phyloP scores from a whole-genome alignment of 2,113 vertebrate genomes.

The Boulengeromyrus knoepffleri region DNA sequence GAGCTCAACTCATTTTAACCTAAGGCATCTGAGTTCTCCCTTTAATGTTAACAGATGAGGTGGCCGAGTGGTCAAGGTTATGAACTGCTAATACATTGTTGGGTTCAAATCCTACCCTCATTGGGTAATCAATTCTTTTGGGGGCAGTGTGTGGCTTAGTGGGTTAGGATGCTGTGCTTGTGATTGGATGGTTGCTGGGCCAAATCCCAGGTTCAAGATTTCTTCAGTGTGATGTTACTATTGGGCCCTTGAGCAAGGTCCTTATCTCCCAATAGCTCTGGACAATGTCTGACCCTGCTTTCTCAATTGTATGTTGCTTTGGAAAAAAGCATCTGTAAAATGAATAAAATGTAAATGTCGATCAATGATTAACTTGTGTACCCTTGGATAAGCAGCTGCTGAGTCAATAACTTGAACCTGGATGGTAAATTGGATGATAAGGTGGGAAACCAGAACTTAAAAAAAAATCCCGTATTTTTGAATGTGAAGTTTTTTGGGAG shows the following conservation, averaged over 20 bases:
- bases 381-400: constrained; percentile 9
- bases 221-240: neutral
- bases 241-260: neutral
- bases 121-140: neutral
- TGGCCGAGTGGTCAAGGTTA: neutral
- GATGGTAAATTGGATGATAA: neutral
- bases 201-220: neutral
- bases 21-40: neutral
- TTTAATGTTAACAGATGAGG: neutral
- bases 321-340: neutral
- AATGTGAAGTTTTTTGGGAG: neutral
- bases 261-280: neutral
- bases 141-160: neutral
- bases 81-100: neutral
- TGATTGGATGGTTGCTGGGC: neutral
- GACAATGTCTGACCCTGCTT: neutral
- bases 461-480: neutral
- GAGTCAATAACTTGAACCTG: neutral
- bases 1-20: neutral
- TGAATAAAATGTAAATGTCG: neutral
- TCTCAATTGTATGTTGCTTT: neutral
- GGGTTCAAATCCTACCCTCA: neutral
- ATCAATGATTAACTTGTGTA: neutral
- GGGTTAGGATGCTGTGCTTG: neutral
- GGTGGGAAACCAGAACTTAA: neutral